These are phyloP conservation scores for Spodoptera littoralis DNA, from an alignment of 2,888 invertebrate species.

Conservation along the genomic window DNA sequence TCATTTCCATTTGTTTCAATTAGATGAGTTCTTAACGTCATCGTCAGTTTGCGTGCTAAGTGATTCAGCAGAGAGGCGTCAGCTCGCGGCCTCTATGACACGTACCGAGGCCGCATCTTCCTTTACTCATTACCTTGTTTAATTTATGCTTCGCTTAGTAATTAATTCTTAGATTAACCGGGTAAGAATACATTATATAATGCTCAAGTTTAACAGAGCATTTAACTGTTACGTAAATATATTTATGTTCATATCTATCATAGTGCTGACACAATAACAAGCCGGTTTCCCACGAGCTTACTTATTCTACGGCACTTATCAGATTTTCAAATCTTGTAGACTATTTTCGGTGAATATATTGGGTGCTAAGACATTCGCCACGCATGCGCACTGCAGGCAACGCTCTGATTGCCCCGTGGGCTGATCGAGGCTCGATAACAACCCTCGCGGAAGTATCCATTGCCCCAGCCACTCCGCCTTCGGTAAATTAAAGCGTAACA, in stretches of 20 bases:
- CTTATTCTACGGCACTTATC: conserved; percentile 33
- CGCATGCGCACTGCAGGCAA: conserved; percentile 64
- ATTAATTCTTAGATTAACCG: conserved; percentile 35
- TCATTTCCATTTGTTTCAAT: too few species aligned
- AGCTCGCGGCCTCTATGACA: conserved; percentile 67
- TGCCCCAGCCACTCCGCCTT: conserved; percentile 50
- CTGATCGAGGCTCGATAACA: conserved; percentile 65
- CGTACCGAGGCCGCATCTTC: conserved; percentile 77
- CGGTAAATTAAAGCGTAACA: conserved; percentile 52
- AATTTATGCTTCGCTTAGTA: conserved; percentile 61
- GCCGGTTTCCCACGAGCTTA: conserved; percentile 46
- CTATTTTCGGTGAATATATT: conserved; percentile 48
- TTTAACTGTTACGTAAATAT: conserved; percentile 32
- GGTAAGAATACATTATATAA: conserved; percentile 44
- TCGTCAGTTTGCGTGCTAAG: conserved; percentile 64
- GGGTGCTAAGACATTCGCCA: conserved; percentile 57
- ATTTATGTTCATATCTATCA: conserved; percentile 31
- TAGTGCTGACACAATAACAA: conserved; percentile 33
- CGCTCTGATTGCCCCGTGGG: conserved; percentile 69
- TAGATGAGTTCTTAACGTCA: too few species aligned
- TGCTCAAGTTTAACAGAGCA: conserved; percentile 41
- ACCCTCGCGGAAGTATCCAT: conserved; percentile 64
- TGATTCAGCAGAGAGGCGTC: conserved; percentile 52
- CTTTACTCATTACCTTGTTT: conserved; percentile 71
- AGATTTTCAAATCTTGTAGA: conserved; percentile 32